Conservation (phyloP, 1,140 invertebrate genomes). For the Hetaerina americana region DNA sequence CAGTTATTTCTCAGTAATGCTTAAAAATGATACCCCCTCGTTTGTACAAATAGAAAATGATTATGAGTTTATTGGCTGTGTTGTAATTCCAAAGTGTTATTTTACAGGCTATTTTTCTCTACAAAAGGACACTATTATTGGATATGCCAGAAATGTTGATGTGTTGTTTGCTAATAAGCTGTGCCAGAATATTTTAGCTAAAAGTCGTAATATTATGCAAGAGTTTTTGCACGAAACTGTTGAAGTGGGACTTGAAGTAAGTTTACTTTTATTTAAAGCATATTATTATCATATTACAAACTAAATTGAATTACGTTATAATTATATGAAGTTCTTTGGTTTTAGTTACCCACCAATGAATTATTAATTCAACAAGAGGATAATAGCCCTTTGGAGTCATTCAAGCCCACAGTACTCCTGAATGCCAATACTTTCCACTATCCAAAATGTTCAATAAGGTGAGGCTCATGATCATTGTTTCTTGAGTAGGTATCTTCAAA, state of each 20-base stretch:
- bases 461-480: no score
- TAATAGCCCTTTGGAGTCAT: constrained; percentile 8
- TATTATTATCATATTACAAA: constrained; percentile 16
- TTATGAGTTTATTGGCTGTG: no score
- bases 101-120: constrained; percentile 34
- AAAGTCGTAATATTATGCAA: constrained; percentile 58
- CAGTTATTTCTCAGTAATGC: no score
- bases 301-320: constrained; percentile 24
- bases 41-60: no score
- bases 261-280: constrained; percentile 14
- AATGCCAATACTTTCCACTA: constrained; percentile 31
- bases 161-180: constrained; percentile 65
- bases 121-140: constrained; percentile 36
- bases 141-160: constrained; percentile 65
- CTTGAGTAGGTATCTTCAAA: no score
- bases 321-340: constrained; percentile 11
- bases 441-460: constrained; percentile 52
- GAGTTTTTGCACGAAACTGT: constrained; percentile 68
- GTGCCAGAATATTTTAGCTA: constrained; percentile 53
- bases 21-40: no score
- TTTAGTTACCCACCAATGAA: neutral
- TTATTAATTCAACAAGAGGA: neutral
- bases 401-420: constrained; percentile 9
- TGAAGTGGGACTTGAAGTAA: constrained; percentile 30
- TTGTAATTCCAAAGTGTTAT: neutral